Conservation (phyloP, 2,888 invertebrate species). For the Tolmerus cingulatus region DNA sequence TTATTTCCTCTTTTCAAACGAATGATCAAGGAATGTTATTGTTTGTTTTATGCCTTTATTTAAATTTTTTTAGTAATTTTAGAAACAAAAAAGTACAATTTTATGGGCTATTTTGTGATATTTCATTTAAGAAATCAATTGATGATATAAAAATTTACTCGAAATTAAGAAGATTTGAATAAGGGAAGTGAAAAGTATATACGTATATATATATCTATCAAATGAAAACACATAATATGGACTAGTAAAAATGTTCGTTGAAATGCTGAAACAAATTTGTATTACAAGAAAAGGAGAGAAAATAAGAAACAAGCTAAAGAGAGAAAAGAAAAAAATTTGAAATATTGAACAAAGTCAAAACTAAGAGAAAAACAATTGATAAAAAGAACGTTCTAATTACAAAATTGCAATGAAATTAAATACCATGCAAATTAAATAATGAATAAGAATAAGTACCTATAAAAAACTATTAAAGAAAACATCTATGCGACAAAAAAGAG, state of each 20-base stretch:
- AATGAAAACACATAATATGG: background rate
- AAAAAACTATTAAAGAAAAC: background rate
- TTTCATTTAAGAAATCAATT: background rate
- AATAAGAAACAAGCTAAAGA: background rate
- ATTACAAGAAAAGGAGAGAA: background rate
- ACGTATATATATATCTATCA: background rate
- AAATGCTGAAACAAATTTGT: background rate
- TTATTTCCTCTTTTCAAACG: background rate
- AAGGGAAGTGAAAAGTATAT: background rate
- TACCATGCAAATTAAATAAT: background rate
- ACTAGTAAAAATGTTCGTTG: background rate
- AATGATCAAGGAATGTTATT: background rate
- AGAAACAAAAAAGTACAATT: background rate
- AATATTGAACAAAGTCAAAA: background rate
- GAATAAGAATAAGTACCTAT: background rate
- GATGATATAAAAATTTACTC: background rate
- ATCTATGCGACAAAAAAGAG: background rate
- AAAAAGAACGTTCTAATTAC: background rate
- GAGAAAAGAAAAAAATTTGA: background rate
- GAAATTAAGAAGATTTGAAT: background rate
- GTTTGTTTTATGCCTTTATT: conserved; percentile 10
- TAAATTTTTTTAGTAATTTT: background rate
- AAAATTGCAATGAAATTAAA: background rate
- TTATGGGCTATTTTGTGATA: conserved; percentile 20
- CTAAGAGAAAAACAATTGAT: background rate